Evolutionary conservation across 2,113 vertebrate species (phyloP).

Genomic region (Dascyllus trimaculatus): DNA sequence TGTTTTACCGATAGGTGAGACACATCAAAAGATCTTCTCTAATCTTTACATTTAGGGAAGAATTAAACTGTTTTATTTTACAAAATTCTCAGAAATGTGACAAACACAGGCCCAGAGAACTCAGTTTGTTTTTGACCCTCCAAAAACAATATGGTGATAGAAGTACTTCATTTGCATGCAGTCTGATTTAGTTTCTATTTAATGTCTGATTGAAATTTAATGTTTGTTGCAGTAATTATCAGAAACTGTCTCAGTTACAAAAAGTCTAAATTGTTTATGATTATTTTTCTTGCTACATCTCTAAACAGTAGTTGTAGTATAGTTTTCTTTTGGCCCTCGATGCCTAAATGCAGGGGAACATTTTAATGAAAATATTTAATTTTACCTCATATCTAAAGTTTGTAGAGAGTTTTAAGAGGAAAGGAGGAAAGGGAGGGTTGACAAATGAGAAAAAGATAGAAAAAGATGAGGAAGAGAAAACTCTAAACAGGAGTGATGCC

Average conservation of each 20-base stretch:
- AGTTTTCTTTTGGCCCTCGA: conserved; percentile 17
- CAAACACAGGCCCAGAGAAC: conserved; percentile 14
- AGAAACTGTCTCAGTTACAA: background rate
- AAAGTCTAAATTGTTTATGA: conserved; percentile 1
- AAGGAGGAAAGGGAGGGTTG: background rate
- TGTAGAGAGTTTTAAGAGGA: conserved; percentile 12
- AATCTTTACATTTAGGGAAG: background rate
- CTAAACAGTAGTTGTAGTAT: conserved; percentile 18
- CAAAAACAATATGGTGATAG: background rate
- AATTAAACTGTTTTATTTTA: background rate
- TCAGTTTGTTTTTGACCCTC: conserved; percentile 6
- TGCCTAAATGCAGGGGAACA: conserved; percentile 26
- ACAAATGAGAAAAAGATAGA: conserved; percentile 31
- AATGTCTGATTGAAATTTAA: background rate
- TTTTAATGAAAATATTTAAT: conserved; percentile 1
- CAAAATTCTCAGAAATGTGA: conserved; percentile 21
- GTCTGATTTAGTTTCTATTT: conserved; percentile 21
- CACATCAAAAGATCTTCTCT: background rate
- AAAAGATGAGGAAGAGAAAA: conserved; percentile 39
- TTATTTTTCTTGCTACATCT: conserved; percentile 32
- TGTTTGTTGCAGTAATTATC: conserved; percentile 14
- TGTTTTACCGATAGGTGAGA: background rate
- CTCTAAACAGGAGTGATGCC: conserved; percentile 46
- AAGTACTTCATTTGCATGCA: background rate
- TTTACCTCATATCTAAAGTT: conserved; percentile 39